Base-by-base conservation (phyloP, 2,797 vertebrate genomes). In the Parauchenoglanis punctatus region DNA sequence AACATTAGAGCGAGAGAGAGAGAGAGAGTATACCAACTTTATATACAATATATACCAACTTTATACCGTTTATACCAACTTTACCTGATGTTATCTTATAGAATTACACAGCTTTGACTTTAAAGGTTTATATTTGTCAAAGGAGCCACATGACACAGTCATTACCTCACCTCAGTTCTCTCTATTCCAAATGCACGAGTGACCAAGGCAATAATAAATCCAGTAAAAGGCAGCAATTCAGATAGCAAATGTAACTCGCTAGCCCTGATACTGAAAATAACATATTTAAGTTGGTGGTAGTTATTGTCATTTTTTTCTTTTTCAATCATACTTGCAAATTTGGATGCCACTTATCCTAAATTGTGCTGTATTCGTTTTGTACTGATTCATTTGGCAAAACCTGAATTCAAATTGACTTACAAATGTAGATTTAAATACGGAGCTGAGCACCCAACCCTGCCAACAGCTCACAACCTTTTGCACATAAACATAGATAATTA, bases 341-440 rank as follows among this genome's bases (percentile, higher is more conserved):
- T 40, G 68, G 68, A 70, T 35, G 67, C 31, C 67, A 70, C 15
- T 70, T 70, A 70, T 70, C n/a, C 67, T 70, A 70, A 70, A 70
- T 40, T 18, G 67, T 7, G 20, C 31, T 40, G 17, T 40, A 20
- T 20, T 70, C 7, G 31, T 20, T 70, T 65, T 65, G 7, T n/a
- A 28, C 4, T 15, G 65, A 67, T 15, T 67, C 65, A 31, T 67
- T 67, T 67, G 65, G n/a, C 15, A 67, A 67, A 31, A 67, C 65
- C 65, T 67, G n/a, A 67, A 67, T 67, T n/a, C 63, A n/a, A 63
- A 63, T 23, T 25, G 23, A 63, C 59, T 63, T 67, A 31, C n/a
- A 67, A 40, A 20, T 8, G 17, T 7, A 7, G 65, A 35, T 68
- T 68, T 17, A 70, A 70, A 35, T 35, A 23, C 0, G 23, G 10